Percentiles rank a stretch among this genome's conserved stretches.
These are phyloP conservation scores for Polia nebulosa DNA, from an alignment of 2,888 invertebrate genomes.

Conservation along the genomic window DNA sequence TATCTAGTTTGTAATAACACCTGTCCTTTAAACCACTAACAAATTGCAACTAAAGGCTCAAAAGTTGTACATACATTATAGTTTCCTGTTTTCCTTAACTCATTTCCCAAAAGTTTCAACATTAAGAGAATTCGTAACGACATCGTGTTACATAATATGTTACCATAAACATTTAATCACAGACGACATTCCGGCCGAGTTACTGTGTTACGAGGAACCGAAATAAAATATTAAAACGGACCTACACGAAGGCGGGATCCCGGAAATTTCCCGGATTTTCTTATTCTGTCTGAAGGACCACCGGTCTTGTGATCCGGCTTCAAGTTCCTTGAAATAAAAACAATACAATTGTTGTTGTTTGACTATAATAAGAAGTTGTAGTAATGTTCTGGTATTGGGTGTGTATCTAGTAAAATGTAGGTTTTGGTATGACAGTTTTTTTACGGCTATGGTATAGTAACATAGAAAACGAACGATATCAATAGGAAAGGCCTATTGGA, in stretches of 20 bases:
- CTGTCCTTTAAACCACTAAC: neutral
- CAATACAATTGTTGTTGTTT: slow-evolving; percentile 37
- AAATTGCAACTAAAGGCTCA: neutral
- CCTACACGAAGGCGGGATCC: slow-evolving; percentile 20
- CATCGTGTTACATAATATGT: slow-evolving; percentile 41
- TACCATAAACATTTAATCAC: slow-evolving; percentile 61
- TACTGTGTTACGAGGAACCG: slow-evolving; percentile 39
- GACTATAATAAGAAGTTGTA: slow-evolving; percentile 15
- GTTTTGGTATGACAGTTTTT: neutral
- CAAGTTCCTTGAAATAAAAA: slow-evolving; percentile 42
- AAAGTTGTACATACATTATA: slow-evolving; percentile 15
- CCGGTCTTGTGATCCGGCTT: slow-evolving; percentile 31
- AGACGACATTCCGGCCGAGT: slow-evolving; percentile 34
- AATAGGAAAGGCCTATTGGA: too few species aligned
- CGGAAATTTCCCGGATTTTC: slow-evolving; percentile 53
- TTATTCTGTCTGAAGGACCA: slow-evolving; percentile 57
- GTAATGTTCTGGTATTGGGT: slow-evolving; percentile 14
- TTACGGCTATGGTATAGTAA: neutral
- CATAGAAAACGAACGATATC: neutral
- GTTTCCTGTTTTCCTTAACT: slow-evolving; percentile 32
- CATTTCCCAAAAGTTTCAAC: slow-evolving; percentile 32
- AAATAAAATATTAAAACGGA: slow-evolving; percentile 58
- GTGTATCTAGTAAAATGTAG: slow-evolving; percentile 1
- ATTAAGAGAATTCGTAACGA: slow-evolving; percentile 55
- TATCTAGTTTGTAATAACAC: neutral